Percentiles rank a stretch among this genome's conserved stretches.
These are phyloP conservation scores for Hydrochoerus hydrochaeris DNA, from an alignment of 2,113 vertebrate species.

Conservation along the genomic window DNA sequence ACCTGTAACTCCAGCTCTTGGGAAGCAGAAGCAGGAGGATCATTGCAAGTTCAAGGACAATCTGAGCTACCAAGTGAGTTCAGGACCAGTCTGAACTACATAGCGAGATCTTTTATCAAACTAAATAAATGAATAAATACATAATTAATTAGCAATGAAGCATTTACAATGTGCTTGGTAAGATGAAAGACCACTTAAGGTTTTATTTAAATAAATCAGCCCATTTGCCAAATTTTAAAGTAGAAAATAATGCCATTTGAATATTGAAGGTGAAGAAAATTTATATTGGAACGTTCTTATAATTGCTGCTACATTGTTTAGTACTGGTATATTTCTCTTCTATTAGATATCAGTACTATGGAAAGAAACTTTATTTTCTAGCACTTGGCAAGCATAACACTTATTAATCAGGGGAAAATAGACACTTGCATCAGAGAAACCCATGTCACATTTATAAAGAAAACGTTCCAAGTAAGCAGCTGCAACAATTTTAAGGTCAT, in stretches of 20 bases:
- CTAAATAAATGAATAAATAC: neutral
- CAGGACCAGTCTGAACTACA: too few species aligned
- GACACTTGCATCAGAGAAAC: neutral
- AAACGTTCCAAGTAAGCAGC: neutral
- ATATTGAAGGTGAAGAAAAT: neutral
- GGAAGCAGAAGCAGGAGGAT: neutral
- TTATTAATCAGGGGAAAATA: neutral
- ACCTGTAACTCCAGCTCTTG: neutral
- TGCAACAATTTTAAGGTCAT: neutral
- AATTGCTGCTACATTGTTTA: neutral
- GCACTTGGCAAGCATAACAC: neutral
- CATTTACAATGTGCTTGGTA: neutral
- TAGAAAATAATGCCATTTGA: neutral
- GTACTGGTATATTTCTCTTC: neutral
- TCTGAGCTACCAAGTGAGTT: neutral
- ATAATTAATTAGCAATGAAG: neutral
- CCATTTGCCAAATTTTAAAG: neutral
- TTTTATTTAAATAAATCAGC: slow-evolving; percentile 18
- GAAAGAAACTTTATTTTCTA: neutral
- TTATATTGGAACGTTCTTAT: neutral
- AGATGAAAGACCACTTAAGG: neutral
- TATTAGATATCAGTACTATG: neutral
- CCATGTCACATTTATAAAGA: neutral
- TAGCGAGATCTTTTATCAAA: neutral
- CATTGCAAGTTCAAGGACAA: neutral